Evolutionary conservation across 2,888 invertebrate species (phyloP).

Genomic region (Trachelus iudaicus): DNA sequence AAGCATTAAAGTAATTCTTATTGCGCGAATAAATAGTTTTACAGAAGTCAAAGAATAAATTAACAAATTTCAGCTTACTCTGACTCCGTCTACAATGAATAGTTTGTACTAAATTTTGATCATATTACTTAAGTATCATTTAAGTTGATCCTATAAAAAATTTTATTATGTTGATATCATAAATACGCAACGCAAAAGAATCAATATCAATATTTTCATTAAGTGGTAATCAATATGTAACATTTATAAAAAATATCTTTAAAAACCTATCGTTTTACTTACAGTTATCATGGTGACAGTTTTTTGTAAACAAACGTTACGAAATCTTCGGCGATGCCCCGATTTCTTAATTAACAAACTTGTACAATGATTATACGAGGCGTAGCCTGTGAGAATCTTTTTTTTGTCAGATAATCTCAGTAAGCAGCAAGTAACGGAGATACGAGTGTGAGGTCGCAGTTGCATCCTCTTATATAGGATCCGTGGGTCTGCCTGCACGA

Average conservation of each 20-base stretch:
- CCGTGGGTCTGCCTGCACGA: slow-evolving; percentile 27
- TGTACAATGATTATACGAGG: background rate
- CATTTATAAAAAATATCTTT: background rate
- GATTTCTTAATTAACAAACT: background rate
- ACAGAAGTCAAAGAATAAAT: background rate
- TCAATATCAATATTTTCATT: background rate
- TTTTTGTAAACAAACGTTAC: background rate
- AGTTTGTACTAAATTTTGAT: background rate
- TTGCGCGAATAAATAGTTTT: background rate
- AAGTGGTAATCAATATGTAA: background rate
- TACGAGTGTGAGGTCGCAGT: slow-evolving; percentile 42
- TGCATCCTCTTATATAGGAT: slow-evolving; percentile 59
- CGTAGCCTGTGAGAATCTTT: background rate
- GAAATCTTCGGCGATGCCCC: background rate
- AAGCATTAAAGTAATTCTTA: background rate
- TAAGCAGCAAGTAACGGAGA: slow-evolving; percentile 41
- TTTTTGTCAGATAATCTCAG: slow-evolving; percentile 28
- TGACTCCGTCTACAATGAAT: background rate
- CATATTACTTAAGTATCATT: background rate
- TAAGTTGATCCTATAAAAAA: background rate
- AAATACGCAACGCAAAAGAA: background rate
- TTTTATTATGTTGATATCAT: background rate
- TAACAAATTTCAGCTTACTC: background rate
- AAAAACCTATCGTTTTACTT: slow-evolving; percentile 3
- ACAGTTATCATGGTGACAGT: slow-evolving; percentile 11